Evolutionary conservation across 2,888 invertebrate species (phyloP).

Genomic region (Odontocolon sp.): DNA sequence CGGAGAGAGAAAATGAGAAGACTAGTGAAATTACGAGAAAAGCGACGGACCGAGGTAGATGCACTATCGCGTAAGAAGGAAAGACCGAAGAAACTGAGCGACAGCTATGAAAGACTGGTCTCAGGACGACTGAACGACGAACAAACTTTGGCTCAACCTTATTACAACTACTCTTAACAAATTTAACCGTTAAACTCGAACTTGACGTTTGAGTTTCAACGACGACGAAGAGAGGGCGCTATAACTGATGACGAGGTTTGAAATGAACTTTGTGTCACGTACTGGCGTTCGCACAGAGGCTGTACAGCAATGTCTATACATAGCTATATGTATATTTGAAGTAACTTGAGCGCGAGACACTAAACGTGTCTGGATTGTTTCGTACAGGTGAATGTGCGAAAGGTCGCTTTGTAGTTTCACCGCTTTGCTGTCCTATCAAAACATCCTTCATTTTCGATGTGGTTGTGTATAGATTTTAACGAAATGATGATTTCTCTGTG

Average conservation of each 20-base stretch:
- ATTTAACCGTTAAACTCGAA: constrained; percentile 75
- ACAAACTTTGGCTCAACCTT: constrained; percentile 74
- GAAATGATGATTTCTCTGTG: background rate
- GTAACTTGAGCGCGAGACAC: background rate
- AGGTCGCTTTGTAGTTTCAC: too few species aligned
- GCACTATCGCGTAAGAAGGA: too few species aligned
- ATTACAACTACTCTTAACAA: constrained; percentile 76
- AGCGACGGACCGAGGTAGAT: too few species aligned
- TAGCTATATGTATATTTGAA: background rate
- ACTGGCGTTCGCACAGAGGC: too few species aligned
- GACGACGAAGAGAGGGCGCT: background rate
- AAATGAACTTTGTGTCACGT: constrained; percentile 48
- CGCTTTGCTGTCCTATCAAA: too few species aligned
- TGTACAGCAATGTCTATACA: too few species aligned
- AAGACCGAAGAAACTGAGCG: constrained; percentile 41
- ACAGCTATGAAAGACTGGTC: constrained; percentile 51
- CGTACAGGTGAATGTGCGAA: too few species aligned
- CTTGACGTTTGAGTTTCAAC: constrained; percentile 74
- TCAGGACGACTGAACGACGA: constrained; percentile 59
- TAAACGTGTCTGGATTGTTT: background rate
- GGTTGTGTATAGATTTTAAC: too few species aligned
- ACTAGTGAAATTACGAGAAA: too few species aligned
- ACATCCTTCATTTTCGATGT: too few species aligned
- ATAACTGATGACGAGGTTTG: constrained; percentile 44
- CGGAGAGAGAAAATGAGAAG: constrained; percentile 46